A percentile compares a stretch with the other conserved stretches of the same genome.
Conservation (phyloP, 2,888 invertebrate genomes). For the Lypha dubia region DNA sequence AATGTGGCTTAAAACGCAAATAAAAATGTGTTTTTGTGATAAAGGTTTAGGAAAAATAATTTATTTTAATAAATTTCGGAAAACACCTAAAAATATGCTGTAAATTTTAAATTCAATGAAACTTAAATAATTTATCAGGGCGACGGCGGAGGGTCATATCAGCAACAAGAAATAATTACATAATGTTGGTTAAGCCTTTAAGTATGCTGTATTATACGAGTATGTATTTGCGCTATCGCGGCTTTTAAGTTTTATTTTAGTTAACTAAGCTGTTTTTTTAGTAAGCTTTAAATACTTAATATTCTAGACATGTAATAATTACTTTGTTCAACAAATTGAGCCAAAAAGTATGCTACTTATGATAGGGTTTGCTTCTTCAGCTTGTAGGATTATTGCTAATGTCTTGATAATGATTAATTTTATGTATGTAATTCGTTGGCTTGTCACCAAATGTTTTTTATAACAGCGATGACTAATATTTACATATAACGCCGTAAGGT, state of each 20-base stretch:
- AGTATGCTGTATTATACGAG: background rate
- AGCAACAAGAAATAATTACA: background rate
- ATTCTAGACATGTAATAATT: background rate
- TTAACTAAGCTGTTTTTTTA: background rate
- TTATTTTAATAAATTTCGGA: background rate
- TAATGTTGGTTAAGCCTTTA: background rate
- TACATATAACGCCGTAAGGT: background rate
- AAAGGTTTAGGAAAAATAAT: background rate
- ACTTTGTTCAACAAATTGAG: background rate
- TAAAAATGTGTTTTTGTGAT: background rate
- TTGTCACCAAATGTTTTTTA: background rate
- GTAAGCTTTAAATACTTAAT: background rate
- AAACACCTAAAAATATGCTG: background rate
- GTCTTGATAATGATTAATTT: background rate
- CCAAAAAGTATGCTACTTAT: background rate
- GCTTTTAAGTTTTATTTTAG: background rate
- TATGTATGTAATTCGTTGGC: background rate
- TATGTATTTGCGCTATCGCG: background rate
- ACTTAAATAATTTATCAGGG: background rate
- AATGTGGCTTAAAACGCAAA: background rate
- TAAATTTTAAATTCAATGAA: background rate
- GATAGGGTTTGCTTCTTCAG: no score
- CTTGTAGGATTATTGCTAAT: background rate
- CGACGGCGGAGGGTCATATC: background rate
- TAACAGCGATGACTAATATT: background rate